Evolutionary conservation across 2,888 invertebrate species (phyloP), one percentile per base, ranked within the genome.

Genomic region (Oscheius sp.): DNA sequence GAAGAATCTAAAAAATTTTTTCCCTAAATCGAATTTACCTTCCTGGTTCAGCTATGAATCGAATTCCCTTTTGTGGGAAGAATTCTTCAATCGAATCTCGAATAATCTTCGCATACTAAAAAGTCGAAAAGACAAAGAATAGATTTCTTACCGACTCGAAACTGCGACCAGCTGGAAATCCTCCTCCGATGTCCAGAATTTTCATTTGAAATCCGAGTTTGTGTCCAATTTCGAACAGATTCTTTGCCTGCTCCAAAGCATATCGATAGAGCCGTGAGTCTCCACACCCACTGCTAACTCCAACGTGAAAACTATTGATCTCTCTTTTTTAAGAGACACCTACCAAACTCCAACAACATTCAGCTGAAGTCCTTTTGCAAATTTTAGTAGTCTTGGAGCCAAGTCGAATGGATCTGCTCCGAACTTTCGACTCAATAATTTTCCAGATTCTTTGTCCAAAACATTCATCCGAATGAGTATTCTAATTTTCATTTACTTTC

Each of bases 1-100:
- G 89, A 93, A 96, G 89, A 92, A 98, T 23, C 80, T n/a, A n/a
- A n/a, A n/a, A n/a, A n/a, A n/a, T n/a, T n/a, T n/a, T n/a, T n/a
- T n/a, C n/a, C n/a, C n/a, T n/a, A n/a, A n/a, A n/a, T n/a, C n/a
- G n/a, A n/a, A n/a, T n/a, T n/a, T n/a, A n/a, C n/a, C n/a, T 91
- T 2, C 98, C 98, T 0, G 96, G 96, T 88, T 98, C 97, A 12
- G 96, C 94, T 85, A 98, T 95, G 72, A 98, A 91, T 29, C 91
- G 90, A 75, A 95, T 92, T 12, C 23, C 23, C 6, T 69, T 61
- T 8, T 75, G 69, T 80, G 93, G 92, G 89, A 98, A 97, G 88
- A 92, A 91, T 71, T 90, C 90, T 71, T 92, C 91, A 76, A 98
- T 88, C 0, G 95, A 91, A 15, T 88, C n/a, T n/a, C n/a, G n/a